Conservation (phyloP, 2,797 vertebrate species). For the Syngnathus rostellatus region DNA sequence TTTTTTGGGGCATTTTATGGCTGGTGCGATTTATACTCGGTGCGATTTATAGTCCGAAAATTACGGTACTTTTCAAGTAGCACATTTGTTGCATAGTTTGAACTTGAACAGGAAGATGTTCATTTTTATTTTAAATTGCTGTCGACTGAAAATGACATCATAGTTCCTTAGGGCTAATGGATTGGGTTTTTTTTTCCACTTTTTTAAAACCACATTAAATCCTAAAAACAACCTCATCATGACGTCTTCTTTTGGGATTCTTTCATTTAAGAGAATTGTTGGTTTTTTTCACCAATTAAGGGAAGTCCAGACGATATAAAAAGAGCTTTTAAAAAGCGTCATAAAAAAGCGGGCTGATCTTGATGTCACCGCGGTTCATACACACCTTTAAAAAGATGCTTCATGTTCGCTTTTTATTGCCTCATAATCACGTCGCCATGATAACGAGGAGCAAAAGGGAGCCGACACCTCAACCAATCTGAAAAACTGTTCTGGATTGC, state of each 20-base stretch:
- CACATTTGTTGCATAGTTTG: too few relatives aligned
- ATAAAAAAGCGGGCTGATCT: neutral
- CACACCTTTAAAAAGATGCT: neutral
- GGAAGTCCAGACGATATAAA: neutral
- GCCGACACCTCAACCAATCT: neutral
- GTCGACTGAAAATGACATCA: too few relatives aligned
- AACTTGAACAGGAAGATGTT: too few relatives aligned
- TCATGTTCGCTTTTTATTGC: neutral
- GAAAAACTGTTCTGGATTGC: neutral
- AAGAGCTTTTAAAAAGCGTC: conserved; percentile 1
- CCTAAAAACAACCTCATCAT: neutral
- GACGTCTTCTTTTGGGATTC: neutral
- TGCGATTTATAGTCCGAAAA: too few relatives aligned
- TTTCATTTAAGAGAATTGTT: neutral
- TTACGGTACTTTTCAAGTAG: too few relatives aligned
- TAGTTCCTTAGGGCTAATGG: too few relatives aligned
- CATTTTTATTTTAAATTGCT: too few relatives aligned
- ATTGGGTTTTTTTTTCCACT: too few relatives aligned
- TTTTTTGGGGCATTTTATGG: too few relatives aligned
- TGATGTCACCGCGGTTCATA: neutral
- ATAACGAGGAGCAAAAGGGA: neutral
- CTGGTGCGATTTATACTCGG: too few relatives aligned
- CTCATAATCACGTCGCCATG: neutral
- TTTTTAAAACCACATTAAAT: neutral
- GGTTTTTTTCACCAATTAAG: neutral